These are phyloP conservation scores for Oligia fasciuncula DNA, from an alignment of 2,888 invertebrate genomes.

Conservation along the genomic window DNA sequence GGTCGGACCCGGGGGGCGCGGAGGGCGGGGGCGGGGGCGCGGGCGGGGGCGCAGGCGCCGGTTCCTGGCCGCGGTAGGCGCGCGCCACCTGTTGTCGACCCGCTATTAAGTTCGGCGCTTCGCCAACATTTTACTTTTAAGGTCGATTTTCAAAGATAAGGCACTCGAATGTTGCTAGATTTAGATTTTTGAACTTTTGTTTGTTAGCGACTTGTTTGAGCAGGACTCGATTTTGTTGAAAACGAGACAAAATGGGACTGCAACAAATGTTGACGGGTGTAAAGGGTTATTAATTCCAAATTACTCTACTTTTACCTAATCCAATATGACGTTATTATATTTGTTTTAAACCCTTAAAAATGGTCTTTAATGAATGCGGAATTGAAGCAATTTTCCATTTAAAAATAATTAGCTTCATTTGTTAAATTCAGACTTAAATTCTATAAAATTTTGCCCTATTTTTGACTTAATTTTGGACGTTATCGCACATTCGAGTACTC, in stretches of 20 bases:
- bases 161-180: constrained; percentile 38
- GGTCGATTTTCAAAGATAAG: constrained; percentile 32
- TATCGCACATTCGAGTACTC: constrained; percentile 40
- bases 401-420: background rate
- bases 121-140: constrained; percentile 71
- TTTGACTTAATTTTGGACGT: constrained; percentile 2
- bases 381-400: background rate
- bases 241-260: background rate
- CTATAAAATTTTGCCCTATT: background rate
- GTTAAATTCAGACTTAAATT: background rate
- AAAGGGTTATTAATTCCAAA: background rate
- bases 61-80: constrained; percentile 52
- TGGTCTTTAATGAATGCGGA: no score
- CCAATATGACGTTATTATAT: background rate
- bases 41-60: constrained; percentile 54
- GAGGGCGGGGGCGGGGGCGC: constrained; percentile 58
- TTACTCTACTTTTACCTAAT: background rate
- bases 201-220: background rate
- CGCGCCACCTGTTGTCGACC: constrained; percentile 73
- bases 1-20: constrained; percentile 56
- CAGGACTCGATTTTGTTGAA: background rate
- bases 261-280: background rate
- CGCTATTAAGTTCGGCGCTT: constrained; percentile 88
- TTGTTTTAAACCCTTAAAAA: background rate
- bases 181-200: background rate